Percentiles rank a stretch among this genome's conserved stretches.
Conservation (phyloP, 1,140 invertebrate species). For the Drosophila burlai region DNA sequence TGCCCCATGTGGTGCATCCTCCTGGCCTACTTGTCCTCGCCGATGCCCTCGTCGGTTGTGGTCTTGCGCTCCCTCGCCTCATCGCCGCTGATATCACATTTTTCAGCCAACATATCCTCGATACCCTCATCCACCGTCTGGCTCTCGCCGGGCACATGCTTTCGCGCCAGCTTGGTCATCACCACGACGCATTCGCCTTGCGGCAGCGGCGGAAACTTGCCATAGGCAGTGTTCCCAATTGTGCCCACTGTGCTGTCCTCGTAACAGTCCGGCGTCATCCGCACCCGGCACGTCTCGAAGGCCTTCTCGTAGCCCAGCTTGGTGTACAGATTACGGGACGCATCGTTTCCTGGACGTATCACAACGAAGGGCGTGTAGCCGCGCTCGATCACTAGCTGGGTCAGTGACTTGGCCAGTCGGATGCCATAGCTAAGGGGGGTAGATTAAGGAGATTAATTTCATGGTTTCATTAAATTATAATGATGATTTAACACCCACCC, state of each 20-base stretch:
- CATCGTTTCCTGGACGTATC: constrained; percentile 93
- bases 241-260: constrained; percentile 74
- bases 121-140: constrained; percentile 78
- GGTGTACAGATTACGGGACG: constrained; percentile 91
- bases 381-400: constrained; percentile 89
- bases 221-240: constrained; percentile 70
- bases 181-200: constrained; percentile 67
- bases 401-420: constrained; percentile 88
- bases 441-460: background rate
- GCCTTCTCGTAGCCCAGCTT: constrained; percentile 92
- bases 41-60: constrained; percentile 82
- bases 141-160: constrained; percentile 71
- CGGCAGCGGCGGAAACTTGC: constrained; percentile 74
- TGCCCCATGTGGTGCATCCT: constrained; percentile 18
- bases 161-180: constrained; percentile 43
- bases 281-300: constrained; percentile 91
- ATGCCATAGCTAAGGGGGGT: constrained; percentile 87
- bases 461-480: background rate
- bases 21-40: constrained; percentile 77
- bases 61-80: constrained; percentile 78
- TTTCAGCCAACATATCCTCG: constrained; percentile 85
- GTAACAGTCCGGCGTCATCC: constrained; percentile 87
- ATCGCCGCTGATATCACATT: constrained; percentile 85
- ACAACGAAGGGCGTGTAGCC: constrained; percentile 94
- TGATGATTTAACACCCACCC: constrained; percentile 85